Evolutionary conservation across 2,888 invertebrate genomes (phyloP).

Genomic region (Caenorhabditis sp.): DNA sequence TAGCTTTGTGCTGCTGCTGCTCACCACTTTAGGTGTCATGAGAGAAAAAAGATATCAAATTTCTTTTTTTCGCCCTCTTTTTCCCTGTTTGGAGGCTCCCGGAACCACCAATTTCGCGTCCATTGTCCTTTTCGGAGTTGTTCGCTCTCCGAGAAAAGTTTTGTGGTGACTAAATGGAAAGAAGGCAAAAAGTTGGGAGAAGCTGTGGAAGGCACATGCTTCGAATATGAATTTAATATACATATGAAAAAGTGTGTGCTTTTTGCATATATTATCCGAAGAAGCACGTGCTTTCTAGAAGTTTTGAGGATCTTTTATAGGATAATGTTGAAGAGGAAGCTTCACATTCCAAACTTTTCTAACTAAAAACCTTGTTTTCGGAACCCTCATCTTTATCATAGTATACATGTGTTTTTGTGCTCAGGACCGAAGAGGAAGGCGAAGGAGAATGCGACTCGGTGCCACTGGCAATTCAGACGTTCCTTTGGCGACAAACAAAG

Average conservation of each 20-base stretch:
- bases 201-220: not conserved
- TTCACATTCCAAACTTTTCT: too few species aligned
- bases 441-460: conserved; percentile 84
- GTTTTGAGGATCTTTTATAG: too few species aligned
- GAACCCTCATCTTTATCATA: too few species aligned
- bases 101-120: conserved; percentile 23
- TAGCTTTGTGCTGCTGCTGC: not conserved
- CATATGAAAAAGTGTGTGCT: conserved; percentile 12
- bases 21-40: conserved; percentile 10
- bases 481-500: conserved; percentile 95
- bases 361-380: too few species aligned
- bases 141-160: not conserved
- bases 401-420: conserved; percentile 18
- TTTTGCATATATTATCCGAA: conserved; percentile 42
- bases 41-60: conserved; percentile 38
- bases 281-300: too few species aligned
- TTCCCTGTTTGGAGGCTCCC: not conserved
- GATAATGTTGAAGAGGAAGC: too few species aligned
- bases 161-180: not conserved
- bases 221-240: conserved; percentile 35
- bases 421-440: conserved; percentile 78
- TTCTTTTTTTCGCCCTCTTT: conserved; percentile 17
- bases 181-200: not conserved
- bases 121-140: conserved; percentile 16
- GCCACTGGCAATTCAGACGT: conserved; percentile 95